phyloP scores from a whole-genome alignment of 2,888 invertebrate species.

The Gasteruption jaculator region DNA sequence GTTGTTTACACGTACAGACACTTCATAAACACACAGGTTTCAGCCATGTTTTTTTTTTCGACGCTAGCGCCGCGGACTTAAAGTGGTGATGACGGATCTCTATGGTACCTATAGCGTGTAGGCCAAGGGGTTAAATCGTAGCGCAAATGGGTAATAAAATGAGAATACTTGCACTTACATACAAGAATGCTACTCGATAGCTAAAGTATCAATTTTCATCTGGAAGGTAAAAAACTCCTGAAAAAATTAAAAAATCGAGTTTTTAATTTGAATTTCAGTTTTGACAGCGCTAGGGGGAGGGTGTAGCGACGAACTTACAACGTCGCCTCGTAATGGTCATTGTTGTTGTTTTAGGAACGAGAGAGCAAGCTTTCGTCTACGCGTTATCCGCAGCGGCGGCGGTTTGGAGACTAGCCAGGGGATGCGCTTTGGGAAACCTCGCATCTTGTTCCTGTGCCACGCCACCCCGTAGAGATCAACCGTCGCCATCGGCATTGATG shows the following conservation, averaged over 20 bases:
- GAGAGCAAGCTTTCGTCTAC: slow-evolving; percentile 83
- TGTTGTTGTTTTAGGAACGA: slow-evolving; percentile 60
- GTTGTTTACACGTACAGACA: no score
- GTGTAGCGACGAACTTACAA: background rate
- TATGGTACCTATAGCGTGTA: no score
- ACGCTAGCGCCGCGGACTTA: no score
- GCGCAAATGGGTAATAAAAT: no score
- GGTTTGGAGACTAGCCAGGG: slow-evolving; percentile 71
- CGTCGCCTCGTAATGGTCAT: background rate
- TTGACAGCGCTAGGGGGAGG: slow-evolving; percentile 13
- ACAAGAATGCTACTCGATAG: no score
- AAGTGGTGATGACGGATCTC: no score
- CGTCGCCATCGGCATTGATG: slow-evolving; percentile 49
- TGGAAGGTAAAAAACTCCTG: slow-evolving; percentile 10
- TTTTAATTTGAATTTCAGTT: slow-evolving; percentile 18
- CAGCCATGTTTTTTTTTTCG: no score
- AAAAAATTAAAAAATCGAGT: slow-evolving; percentile 6
- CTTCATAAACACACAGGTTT: no score
- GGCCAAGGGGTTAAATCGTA: no score
- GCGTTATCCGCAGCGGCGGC: slow-evolving; percentile 77
- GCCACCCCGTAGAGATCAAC: slow-evolving; percentile 61
- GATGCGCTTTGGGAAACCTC: slow-evolving; percentile 71
- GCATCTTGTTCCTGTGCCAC: slow-evolving; percentile 76
- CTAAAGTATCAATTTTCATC: slow-evolving; percentile 1
- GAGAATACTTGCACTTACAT: no score